These are phyloP conservation scores for Pachypeltis micranthus DNA, from an alignment of 1,140 invertebrate species.

Conservation along the genomic window DNA sequence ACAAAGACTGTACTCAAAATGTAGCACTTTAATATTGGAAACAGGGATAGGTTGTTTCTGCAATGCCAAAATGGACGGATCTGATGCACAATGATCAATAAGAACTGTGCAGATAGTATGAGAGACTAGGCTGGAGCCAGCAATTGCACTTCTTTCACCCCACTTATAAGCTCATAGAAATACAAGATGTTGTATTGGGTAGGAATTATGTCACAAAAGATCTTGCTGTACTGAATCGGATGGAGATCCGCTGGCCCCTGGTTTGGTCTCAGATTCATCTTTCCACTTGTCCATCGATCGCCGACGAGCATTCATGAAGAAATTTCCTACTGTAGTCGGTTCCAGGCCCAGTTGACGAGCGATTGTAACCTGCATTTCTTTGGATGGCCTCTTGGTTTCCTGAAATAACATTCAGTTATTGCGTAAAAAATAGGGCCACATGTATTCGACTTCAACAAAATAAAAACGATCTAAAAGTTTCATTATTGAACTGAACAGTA, in stretches of 20 bases:
- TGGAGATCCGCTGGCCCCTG: conserved; percentile 14
- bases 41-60: not conserved
- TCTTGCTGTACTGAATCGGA: conserved; percentile 20
- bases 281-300: conserved; percentile 98
- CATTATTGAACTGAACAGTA: no score
- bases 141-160: conserved; percentile 17
- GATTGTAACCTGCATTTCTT: conserved; percentile 99
- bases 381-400: conserved; percentile 98
- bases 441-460: no score
- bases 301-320: conserved; percentile 99
- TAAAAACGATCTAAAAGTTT: no score
- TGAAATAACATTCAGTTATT: conserved; percentile 39
- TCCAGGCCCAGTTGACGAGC: conserved; percentile 93
- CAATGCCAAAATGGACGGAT: conserved; percentile 2
- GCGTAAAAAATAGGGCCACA: not conserved
- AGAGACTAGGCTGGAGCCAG: conserved; percentile 17
- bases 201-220: conserved; percentile 28
- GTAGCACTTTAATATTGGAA: not conserved
- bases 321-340: conserved; percentile 97
- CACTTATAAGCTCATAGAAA: conserved; percentile 24
- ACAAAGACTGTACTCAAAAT: not conserved
- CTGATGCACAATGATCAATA: conserved; percentile 8
- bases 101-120: conserved; percentile 18
- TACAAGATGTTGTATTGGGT: conserved; percentile 26
- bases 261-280: conserved; percentile 58